phyloP scores from a whole-genome alignment of 2,113 vertebrate species.

The Passerina amoena region DNA sequence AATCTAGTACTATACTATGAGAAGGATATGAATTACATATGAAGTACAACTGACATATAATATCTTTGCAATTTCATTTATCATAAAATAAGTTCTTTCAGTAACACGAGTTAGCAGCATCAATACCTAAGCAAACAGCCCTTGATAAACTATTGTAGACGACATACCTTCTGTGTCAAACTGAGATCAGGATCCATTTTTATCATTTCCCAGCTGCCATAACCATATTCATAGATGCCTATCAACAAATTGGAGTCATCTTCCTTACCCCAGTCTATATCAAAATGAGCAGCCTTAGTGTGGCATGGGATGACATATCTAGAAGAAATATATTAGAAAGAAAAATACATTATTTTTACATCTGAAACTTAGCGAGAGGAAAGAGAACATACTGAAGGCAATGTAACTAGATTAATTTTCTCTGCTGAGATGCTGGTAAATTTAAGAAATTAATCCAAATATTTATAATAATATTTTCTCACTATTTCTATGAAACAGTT shows the following conservation, averaged over 20 bases:
- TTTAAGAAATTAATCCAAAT: neutral
- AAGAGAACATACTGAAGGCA: neutral
- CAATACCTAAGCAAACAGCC: neutral
- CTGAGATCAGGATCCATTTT: constrained; percentile 99
- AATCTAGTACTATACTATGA: neutral
- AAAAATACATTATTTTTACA: neutral
- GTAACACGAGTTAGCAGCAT: neutral
- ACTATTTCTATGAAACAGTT: neutral
- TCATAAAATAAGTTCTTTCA: neutral
- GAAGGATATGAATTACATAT: neutral
- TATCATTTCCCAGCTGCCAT: constrained; percentile 99
- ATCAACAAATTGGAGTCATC: constrained; percentile 96
- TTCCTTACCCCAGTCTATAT: constrained; percentile 96
- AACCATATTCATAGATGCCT: constrained; percentile 98
- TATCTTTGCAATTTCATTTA: neutral
- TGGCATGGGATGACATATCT: constrained; percentile 95
- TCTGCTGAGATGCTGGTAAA: neutral
- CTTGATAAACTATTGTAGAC: neutral
- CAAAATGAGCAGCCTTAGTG: constrained; percentile 97
- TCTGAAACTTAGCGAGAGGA: neutral
- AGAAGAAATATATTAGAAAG: neutral
- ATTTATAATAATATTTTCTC: neutral
- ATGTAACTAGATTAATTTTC: neutral
- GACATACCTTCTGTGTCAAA: constrained; percentile 92
- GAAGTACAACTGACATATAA: neutral